These are phyloP conservation scores for Crax fasciolata DNA, from an alignment of 2,797 vertebrate species.

Conservation along the genomic window DNA sequence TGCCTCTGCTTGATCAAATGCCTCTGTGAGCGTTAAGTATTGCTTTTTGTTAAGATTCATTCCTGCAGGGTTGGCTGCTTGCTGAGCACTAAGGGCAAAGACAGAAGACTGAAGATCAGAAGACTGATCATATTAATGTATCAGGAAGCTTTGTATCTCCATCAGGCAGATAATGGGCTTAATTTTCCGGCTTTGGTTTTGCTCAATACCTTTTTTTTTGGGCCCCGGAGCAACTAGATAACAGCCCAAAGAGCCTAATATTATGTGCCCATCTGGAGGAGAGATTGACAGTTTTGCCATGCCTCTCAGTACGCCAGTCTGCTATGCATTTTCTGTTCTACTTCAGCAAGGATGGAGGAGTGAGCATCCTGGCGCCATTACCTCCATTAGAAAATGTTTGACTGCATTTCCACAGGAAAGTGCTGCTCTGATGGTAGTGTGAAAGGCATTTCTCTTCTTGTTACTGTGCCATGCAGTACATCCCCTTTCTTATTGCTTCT, in stretches of 20 bases:
- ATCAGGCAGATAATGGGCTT: neutral
- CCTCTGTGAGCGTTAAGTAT: neutral
- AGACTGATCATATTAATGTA: neutral
- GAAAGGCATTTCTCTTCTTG: neutral
- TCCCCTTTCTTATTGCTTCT: neutral
- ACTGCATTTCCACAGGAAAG: neutral
- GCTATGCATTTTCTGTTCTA: neutral
- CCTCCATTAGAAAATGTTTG: neutral
- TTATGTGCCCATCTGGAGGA: neutral
- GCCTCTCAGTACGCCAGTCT: neutral
- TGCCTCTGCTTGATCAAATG: neutral
- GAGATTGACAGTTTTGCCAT: neutral
- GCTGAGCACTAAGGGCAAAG: neutral
- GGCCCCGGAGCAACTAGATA: neutral
- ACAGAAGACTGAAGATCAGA: fast-evolving
- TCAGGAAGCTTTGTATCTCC: neutral
- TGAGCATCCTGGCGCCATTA: neutral
- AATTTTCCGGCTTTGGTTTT: neutral
- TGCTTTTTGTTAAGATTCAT: neutral
- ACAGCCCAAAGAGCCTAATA: neutral
- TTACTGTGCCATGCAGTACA: neutral
- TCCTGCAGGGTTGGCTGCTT: neutral
- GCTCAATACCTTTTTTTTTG: fast-evolving
- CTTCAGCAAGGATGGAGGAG: neutral
- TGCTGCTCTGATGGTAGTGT: neutral